These are phyloP conservation scores for Melanotaenia nigrans DNA, from an alignment of 2,797 vertebrate species.

Conservation along the genomic window DNA sequence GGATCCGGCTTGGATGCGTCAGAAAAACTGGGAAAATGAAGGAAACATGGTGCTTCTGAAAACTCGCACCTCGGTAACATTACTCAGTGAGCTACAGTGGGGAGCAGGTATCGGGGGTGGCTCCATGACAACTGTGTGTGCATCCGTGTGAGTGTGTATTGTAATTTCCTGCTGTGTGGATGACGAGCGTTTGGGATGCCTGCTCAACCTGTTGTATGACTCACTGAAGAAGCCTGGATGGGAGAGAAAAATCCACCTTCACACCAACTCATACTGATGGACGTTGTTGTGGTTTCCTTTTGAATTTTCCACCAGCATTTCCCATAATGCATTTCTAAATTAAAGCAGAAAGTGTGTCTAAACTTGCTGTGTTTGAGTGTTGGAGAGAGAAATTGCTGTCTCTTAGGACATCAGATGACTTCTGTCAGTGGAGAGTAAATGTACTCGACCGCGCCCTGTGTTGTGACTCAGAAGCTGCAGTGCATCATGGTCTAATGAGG, in stretches of 20 bases:
- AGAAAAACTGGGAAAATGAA: neutral
- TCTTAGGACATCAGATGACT: too few relatives aligned
- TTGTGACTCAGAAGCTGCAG: neutral
- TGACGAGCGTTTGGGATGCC: conserved; percentile 35
- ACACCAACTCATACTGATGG: neutral
- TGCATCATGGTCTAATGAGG: conserved; percentile 40
- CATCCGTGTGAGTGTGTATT: conserved; percentile 14
- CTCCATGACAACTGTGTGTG: conserved; percentile 75
- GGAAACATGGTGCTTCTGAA: conserved; percentile 8
- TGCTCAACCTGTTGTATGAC: conserved; percentile 51
- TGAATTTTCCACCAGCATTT: conserved; percentile 2
- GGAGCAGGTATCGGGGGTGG: conserved; percentile 72
- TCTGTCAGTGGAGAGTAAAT: neutral
- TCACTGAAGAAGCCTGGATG: conserved; percentile 20
- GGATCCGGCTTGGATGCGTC: neutral
- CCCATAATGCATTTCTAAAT: conserved; percentile 25
- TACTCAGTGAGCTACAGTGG: conserved; percentile 71
- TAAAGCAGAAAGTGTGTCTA: neutral
- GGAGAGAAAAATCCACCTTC: neutral
- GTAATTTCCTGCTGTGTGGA: conserved; percentile 32
- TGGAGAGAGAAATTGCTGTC: neutral
- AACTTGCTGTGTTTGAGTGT: neutral
- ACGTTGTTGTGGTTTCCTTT: neutral
- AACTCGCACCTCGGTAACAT: conserved; percentile 49
- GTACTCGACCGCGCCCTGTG: neutral